Evolutionary conservation across 2,888 invertebrate genomes (phyloP), one percentile per base, ranked within the genome.

Genomic region (Tenthredo amoena): DNA sequence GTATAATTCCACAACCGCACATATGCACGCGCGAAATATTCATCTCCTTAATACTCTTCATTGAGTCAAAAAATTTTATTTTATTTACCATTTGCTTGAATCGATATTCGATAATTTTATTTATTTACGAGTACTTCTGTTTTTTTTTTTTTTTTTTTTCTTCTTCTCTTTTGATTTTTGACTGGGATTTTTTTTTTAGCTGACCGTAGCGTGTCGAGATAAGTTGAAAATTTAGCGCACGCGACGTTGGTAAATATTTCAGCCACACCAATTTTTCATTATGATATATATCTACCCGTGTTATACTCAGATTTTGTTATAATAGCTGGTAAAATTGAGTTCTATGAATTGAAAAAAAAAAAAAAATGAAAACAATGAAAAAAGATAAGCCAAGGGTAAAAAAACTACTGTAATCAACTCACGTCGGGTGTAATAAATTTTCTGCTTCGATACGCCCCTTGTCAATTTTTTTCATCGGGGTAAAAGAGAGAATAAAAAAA

Each of bases 351-450:
- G 10, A 26, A 12, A 26, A 9, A 12, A 62, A 9, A 21, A 62
- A 6, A 21, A 62, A 21, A 65, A 15, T 12, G 9, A 0, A 62
- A 12, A 26, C 0, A 65, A 65, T 12, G n/a, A n/a, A 58, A n/a
- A 58, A n/a, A 5, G 6, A 58, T 0, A 47, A 47, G 15, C 47
- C 15, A 47, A 47, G 15, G 47, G 47, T 47, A 47, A 47, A 50
- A 47, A 50, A 50, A 50, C n/a, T 26, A 62, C 62, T 62, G 62
- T 26, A 62, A 62, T 62, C 62, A 62, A 62, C 21, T 62, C 21
- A 62, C n/a, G n/a, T 62, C 62, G 21, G 21, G 62, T 62, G 62
- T 62, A 62, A 62, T 62, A 62, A 62, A 21, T 62, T 62, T 62
- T 62, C 62, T 26, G 10, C 62, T n/a, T 62, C 62, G 62, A 62